Conservation (phyloP, 2,888 invertebrate species). For the Elaeidobius kamerunicus region DNA sequence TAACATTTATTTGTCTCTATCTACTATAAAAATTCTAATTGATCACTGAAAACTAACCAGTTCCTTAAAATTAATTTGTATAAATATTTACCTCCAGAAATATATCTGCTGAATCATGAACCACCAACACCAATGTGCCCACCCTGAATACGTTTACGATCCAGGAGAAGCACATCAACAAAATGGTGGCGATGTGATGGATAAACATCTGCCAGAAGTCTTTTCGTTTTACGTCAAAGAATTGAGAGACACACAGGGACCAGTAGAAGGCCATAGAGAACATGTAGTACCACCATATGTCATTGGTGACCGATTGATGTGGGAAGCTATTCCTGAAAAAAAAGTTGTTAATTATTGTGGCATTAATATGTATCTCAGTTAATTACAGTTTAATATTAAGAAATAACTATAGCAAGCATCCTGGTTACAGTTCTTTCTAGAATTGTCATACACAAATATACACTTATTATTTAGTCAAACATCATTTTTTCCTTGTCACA, state of each 20-base stretch:
- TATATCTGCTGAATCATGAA: constrained; percentile 89
- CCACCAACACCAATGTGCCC: constrained; percentile 83
- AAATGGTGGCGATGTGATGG: constrained; percentile 92
- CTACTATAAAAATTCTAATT: no score
- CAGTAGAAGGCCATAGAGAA: constrained; percentile 93
- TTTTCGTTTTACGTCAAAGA: constrained; percentile 89
- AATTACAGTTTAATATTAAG: no score
- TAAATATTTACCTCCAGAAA: constrained; percentile 68
- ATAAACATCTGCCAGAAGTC: constrained; percentile 99
- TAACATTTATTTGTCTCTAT: no score
- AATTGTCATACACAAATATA: no score
- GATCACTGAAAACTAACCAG: no score
- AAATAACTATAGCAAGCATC: no score
- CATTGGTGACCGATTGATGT: constrained; percentile 71
- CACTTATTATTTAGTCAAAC: no score
- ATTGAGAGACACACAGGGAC: constrained; percentile 89
- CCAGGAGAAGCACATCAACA: constrained; percentile 91
- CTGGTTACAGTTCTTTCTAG: no score
- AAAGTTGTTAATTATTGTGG: no score
- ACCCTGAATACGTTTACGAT: constrained; percentile 88
- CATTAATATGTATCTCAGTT: no score
- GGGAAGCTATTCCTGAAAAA: constrained; percentile 51
- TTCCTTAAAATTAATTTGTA: not conserved
- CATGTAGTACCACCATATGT: constrained; percentile 98
- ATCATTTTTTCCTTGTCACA: no score